Conservation (phyloP, 2,113 vertebrate species). For the Takifugu flavidus region DNA sequence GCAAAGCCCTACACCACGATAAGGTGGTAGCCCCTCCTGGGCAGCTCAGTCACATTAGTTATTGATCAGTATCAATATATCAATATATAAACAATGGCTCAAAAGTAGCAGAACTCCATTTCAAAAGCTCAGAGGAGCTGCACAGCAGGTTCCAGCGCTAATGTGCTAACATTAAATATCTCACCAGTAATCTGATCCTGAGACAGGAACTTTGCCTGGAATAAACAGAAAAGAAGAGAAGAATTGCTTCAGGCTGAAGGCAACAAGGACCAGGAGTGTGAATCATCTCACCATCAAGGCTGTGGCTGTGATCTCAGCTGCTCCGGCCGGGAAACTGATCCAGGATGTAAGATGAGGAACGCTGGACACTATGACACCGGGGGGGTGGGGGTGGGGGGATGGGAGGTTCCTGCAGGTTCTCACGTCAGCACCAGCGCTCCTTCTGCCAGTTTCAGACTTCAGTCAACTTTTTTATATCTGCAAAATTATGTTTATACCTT, state of each 20-base stretch:
- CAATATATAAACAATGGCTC: no score
- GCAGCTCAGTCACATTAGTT: no score
- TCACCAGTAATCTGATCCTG: slow-evolving; percentile 90
- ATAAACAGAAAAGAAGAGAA: slow-evolving; percentile 7
- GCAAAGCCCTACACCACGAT: background rate
- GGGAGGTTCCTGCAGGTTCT: background rate
- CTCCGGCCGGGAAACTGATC: slow-evolving; percentile 41
- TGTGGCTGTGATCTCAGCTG: background rate
- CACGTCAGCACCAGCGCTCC: background rate
- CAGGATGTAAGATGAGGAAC: slow-evolving; percentile 46
- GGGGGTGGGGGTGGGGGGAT: background rate
- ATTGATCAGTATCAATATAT: no score
- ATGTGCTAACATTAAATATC: slow-evolving; percentile 19
- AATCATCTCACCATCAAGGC: slow-evolving; percentile 25
- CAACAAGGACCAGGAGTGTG: background rate
- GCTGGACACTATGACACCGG: slow-evolving; percentile 7
- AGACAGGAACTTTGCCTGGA: slow-evolving; percentile 86
- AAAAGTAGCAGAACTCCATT: no score
- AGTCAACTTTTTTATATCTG: background rate
- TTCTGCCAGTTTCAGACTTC: background rate
- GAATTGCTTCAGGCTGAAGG: background rate
- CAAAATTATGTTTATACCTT: background rate
- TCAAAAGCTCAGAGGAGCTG: no score
- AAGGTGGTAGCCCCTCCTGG: no score
- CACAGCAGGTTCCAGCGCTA: background rate